These are phyloP conservation scores for Platyura marginata DNA, from an alignment of 1,140 invertebrate genomes.

Conservation along the genomic window DNA sequence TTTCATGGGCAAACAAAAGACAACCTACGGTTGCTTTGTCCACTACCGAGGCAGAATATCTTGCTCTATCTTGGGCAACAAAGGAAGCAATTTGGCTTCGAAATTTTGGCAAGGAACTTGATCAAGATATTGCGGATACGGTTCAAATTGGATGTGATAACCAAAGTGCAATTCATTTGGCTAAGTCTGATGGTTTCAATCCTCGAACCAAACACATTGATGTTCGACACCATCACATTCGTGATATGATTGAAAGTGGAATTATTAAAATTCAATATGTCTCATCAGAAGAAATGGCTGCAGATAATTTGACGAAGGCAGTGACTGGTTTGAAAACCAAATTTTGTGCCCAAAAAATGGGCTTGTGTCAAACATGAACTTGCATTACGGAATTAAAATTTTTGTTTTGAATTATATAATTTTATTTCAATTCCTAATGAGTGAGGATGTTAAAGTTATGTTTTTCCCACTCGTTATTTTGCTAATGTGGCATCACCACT, in stretches of 20 bases:
- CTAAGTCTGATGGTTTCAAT: constrained; percentile 5
- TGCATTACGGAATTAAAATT: too few relatives aligned
- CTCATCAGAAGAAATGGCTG: constrained; percentile 8
- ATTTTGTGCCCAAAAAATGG: neutral
- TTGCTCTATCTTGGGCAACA: constrained; percentile 9
- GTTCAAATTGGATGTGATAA: constrained; percentile 7
- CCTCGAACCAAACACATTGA: constrained; percentile 13
- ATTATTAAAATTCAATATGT: constrained; percentile 7
- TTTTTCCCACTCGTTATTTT: too few relatives aligned
- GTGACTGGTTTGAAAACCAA: neutral
- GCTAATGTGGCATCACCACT: too few relatives aligned
- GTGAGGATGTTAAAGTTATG: too few relatives aligned
- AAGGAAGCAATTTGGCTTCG: constrained; percentile 15
- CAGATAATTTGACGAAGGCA: constrained; percentile 10
- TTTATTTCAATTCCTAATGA: too few relatives aligned
- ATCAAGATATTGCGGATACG: neutral
- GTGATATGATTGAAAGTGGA: constrained; percentile 5
- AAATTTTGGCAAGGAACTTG: constrained; percentile 4
- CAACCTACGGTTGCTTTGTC: constrained; percentile 22
- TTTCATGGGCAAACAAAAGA: constrained; percentile 15
- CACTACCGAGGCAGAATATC: constrained; percentile 20
- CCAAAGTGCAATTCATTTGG: constrained; percentile 10
- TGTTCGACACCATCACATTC: constrained; percentile 10
- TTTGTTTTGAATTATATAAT: too few relatives aligned
- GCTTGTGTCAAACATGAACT: too few relatives aligned